These are phyloP conservation scores for Colostygia pectinataria DNA, from an alignment of 2,888 invertebrate genomes.

Conservation along the genomic window DNA sequence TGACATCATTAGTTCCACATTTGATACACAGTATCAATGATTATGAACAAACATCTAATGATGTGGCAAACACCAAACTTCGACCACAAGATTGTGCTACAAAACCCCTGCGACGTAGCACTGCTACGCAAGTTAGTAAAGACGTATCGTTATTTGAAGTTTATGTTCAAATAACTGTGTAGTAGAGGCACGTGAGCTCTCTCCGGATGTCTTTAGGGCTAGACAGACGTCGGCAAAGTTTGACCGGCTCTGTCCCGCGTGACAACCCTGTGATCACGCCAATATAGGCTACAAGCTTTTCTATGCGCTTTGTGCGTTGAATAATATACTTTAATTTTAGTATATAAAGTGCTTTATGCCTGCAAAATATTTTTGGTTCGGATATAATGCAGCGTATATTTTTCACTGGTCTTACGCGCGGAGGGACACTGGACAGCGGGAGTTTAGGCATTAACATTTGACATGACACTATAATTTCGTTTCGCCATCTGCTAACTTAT, in stretches of 20 bases:
- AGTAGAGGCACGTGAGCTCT: constrained; percentile 30
- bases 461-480: background rate
- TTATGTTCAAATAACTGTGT: constrained; percentile 45
- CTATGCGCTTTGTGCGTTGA: background rate
- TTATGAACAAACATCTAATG: constrained; percentile 7
- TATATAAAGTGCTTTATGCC: constrained; percentile 15
- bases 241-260: constrained; percentile 57
- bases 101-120: constrained; percentile 22
- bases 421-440: constrained; percentile 34
- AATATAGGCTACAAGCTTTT: constrained; percentile 48
- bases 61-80: constrained; percentile 12
- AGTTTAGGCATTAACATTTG: constrained; percentile 26
- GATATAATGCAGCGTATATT: constrained; percentile 35
- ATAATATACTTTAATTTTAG: constrained; percentile 17
- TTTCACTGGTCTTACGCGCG: constrained; percentile 29
- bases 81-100: constrained; percentile 20
- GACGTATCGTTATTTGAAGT: constrained; percentile 36
- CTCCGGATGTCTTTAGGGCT: constrained; percentile 33
- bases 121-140: constrained; percentile 18
- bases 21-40: background rate
- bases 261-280: constrained; percentile 72
- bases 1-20: background rate
- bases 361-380: background rate
- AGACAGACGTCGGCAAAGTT: constrained; percentile 65
- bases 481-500: too few species aligned